These are phyloP conservation scores for Fregetta grallaria DNA, from an alignment of 2,113 vertebrate genomes.

Conservation along the genomic window DNA sequence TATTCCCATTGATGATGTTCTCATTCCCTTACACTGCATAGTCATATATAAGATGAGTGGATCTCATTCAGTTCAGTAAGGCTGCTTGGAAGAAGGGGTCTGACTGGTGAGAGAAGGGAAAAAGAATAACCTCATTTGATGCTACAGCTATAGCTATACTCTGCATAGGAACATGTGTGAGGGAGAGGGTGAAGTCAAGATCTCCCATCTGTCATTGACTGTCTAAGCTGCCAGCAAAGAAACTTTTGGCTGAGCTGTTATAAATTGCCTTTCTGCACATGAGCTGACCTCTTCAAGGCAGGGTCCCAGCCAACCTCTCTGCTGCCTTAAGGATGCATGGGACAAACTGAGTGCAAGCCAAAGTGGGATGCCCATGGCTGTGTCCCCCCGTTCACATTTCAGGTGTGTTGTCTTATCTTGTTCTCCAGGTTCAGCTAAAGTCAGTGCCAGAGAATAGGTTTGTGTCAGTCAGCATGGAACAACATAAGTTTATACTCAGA, in stretches of 20 bases:
- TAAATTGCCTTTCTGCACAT: background rate
- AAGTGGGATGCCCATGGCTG: background rate
- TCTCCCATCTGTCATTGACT: background rate
- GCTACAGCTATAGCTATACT: background rate
- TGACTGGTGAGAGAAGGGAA: background rate
- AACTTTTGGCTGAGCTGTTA: background rate
- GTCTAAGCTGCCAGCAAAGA: background rate
- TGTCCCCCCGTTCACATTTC: background rate
- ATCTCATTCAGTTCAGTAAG: background rate
- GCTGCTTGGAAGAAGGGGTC: background rate
- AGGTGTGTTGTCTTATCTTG: background rate
- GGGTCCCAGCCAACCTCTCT: background rate
- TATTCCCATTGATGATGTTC: background rate
- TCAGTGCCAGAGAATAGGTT: background rate
- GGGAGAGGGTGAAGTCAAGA: background rate
- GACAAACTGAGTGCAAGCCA: background rate
- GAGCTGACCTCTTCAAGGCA: background rate
- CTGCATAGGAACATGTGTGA: background rate
- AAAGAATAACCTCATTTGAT: background rate
- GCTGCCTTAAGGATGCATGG: too few species aligned
- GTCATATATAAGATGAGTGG: background rate
- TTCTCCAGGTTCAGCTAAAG: background rate
- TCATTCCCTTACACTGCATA: background rate
- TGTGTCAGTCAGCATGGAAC: background rate
- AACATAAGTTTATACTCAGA: background rate